phyloP scores from a whole-genome alignment of 2,888 invertebrate species.

The Daptonema setosum region DNA sequence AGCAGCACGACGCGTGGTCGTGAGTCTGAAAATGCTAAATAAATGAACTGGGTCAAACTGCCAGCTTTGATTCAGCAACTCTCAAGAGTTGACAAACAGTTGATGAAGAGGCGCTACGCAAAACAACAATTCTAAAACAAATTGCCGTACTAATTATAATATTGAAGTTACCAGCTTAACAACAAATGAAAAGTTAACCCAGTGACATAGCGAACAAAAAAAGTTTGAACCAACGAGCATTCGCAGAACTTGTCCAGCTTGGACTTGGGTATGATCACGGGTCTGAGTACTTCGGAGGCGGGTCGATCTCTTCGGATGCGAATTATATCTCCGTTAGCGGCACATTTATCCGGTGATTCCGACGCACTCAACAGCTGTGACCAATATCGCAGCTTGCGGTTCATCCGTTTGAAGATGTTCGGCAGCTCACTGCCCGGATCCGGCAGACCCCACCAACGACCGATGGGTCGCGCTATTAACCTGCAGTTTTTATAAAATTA shows the following conservation, averaged over 20 bases:
- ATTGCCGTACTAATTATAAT: too few species aligned
- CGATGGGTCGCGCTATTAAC: background rate
- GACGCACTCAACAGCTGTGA: too few species aligned
- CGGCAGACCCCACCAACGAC: background rate
- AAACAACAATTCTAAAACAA: too few species aligned
- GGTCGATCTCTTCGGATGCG: background rate
- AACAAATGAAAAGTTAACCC: too few species aligned
- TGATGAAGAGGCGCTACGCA: too few species aligned
- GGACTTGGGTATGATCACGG: background rate
- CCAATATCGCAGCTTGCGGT: background rate
- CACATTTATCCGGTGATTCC: background rate
- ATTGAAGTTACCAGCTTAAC: too few species aligned
- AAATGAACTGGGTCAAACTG: too few species aligned
- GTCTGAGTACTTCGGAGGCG: background rate
- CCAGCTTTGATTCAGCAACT: too few species aligned
- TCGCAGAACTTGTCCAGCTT: background rate
- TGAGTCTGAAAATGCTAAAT: too few species aligned
- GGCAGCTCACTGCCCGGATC: slow-evolving; percentile 1
- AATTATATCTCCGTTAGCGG: background rate
- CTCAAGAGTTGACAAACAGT: too few species aligned
- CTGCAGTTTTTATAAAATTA: background rate
- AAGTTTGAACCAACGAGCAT: background rate
- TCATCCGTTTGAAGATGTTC: background rate
- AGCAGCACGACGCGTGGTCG: too few species aligned
- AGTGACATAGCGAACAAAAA: too few species aligned